These are phyloP conservation scores for Eupithecia exiguata DNA, from an alignment of 2,888 invertebrate species.

Conservation along the genomic window DNA sequence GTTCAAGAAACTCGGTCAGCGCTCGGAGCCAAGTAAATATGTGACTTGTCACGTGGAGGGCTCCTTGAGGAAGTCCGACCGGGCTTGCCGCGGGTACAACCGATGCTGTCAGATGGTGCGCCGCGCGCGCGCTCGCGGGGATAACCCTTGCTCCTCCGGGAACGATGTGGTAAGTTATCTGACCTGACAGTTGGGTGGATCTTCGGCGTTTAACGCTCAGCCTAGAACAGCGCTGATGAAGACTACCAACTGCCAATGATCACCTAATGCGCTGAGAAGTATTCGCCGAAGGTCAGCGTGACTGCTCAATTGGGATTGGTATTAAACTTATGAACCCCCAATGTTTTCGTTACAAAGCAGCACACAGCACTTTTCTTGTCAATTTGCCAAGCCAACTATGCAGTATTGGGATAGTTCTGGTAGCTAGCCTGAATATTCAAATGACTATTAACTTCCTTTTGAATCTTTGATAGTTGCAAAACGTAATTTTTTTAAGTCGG, in stretches of 20 bases:
- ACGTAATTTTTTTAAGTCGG: background rate
- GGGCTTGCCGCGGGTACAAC: conserved; percentile 69
- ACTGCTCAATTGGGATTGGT: background rate
- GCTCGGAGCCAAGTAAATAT: conserved; percentile 87
- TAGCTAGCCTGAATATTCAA: background rate
- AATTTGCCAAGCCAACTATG: conserved; percentile 1
- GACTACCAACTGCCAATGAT: background rate
- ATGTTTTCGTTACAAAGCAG: background rate
- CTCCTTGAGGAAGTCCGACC: conserved; percentile 83
- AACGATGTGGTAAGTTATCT: conserved; percentile 64
- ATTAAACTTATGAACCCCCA: background rate
- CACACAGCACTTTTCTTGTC: background rate
- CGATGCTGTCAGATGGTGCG: conserved; percentile 70
- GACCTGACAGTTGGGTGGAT: background rate
- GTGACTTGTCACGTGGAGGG: conserved; percentile 88
- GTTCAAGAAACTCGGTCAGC: conserved; percentile 81
- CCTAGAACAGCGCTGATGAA: background rate
- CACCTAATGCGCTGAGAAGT: background rate
- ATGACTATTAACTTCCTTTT: background rate
- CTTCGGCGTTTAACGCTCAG: background rate
- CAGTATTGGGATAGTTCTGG: background rate
- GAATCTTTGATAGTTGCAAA: background rate
- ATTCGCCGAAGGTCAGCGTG: background rate
- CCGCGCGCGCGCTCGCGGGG: conserved; percentile 75
- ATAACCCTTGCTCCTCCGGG: conserved; percentile 76